Conservation (phyloP, 2,113 vertebrate genomes). For the Hyaena hyaena region DNA sequence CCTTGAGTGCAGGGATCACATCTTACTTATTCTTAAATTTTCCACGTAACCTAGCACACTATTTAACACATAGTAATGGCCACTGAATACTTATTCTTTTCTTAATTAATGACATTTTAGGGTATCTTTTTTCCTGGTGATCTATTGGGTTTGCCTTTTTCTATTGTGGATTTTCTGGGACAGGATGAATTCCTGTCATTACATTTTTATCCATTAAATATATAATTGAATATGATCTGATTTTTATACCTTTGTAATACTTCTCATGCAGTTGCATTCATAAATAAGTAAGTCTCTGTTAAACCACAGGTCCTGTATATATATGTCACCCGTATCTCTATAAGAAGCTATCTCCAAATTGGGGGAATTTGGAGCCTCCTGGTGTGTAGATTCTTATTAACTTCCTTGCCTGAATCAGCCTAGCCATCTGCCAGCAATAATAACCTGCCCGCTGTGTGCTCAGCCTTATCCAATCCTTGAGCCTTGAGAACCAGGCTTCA, state of each 20-base stretch:
- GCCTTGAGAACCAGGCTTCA: slow-evolving; percentile 11
- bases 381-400: slow-evolving; percentile 42
- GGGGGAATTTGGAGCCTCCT: slow-evolving; percentile 55
- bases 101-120: slow-evolving; percentile 41
- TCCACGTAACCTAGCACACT: neutral
- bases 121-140: neutral
- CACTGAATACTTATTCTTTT: slow-evolving; percentile 47
- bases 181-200: slow-evolving; percentile 54
- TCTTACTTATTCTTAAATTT: slow-evolving; percentile 27
- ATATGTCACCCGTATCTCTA: neutral
- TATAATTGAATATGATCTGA: slow-evolving; percentile 26
- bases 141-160: neutral
- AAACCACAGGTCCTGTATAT: neutral
- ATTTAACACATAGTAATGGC: neutral
- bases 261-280: slow-evolving; percentile 26
- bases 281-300: slow-evolving; percentile 55
- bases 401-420: slow-evolving; percentile 51
- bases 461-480: neutral
- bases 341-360: slow-evolving; percentile 45
- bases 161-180: neutral
- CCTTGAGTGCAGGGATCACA: neutral
- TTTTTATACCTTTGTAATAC: slow-evolving; percentile 36
- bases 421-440: slow-evolving; percentile 27
- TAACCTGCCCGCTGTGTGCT: neutral
- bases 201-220: slow-evolving; percentile 51